Conservation (phyloP, 2,888 invertebrate genomes). For the Harmothoe impar region DNA sequence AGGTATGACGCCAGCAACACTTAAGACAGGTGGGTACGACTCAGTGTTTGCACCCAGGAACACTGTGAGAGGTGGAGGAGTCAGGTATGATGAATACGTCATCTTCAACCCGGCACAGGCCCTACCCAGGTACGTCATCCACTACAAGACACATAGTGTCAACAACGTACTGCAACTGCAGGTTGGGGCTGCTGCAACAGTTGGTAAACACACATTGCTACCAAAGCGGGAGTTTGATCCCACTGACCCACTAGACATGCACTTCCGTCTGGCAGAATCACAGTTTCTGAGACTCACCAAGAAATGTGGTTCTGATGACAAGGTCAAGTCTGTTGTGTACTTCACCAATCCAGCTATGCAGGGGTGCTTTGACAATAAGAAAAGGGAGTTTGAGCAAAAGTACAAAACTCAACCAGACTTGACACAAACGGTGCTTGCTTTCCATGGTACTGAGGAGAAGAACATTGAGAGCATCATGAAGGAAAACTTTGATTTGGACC, state of each 20-base stretch:
- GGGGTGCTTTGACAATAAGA: slow-evolving; percentile 49
- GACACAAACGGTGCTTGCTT: slow-evolving; percentile 60
- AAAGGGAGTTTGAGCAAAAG: slow-evolving; percentile 9
- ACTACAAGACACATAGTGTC: slow-evolving; percentile 57
- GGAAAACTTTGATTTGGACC: slow-evolving; percentile 64
- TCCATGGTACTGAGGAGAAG: slow-evolving; percentile 67
- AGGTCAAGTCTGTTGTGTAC: slow-evolving; percentile 63
- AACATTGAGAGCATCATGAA: slow-evolving; percentile 65
- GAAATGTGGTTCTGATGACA: neutral
- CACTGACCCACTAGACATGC: slow-evolving; percentile 56
- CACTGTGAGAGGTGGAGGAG: slow-evolving; percentile 63
- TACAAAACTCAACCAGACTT: neutral
- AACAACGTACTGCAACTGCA: neutral
- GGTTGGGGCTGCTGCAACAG: neutral
- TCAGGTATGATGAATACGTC: slow-evolving; percentile 67
- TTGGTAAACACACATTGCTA: neutral
- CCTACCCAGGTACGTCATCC: slow-evolving; percentile 64
- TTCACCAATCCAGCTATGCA: slow-evolving; percentile 62
- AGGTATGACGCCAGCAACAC: slow-evolving; percentile 54
- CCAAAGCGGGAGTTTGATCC: neutral
- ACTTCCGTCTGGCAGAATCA: slow-evolving; percentile 67
- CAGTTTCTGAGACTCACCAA: slow-evolving; percentile 64
- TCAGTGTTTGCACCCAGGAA: slow-evolving; percentile 66
- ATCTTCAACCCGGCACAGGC: slow-evolving; percentile 66
- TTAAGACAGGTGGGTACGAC: slow-evolving; percentile 62